phyloP scores from a whole-genome alignment of 2,888 invertebrate species.

The Protonemura montana region DNA sequence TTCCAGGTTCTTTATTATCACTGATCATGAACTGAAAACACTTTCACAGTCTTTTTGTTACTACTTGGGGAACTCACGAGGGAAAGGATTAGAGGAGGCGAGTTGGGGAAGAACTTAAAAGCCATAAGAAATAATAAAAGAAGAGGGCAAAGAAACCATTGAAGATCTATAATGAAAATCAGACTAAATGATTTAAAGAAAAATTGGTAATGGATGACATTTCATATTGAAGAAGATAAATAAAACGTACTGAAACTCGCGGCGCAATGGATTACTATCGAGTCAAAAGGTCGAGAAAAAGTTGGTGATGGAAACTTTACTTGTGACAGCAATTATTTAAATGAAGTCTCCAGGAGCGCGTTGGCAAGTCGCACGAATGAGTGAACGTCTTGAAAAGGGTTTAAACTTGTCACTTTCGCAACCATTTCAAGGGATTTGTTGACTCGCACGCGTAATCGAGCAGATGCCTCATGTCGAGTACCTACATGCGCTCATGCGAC shows the following conservation, averaged over 20 bases:
- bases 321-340: conserved; percentile 41
- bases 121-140: conserved; percentile 37
- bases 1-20: conserved; percentile 1
- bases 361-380: conserved; percentile 30
- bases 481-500: not conserved
- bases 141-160: conserved; percentile 13
- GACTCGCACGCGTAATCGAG: conserved; percentile 20
- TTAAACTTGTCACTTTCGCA: conserved; percentile 40
- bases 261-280: conserved; percentile 39
- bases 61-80: not conserved
- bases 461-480: not conserved
- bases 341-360: conserved; percentile 38
- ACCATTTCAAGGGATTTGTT: conserved; percentile 35
- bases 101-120: conserved; percentile 31
- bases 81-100: conserved; percentile 24
- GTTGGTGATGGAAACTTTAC: conserved; percentile 36
- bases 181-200: conserved; percentile 39
- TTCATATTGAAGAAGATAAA: conserved; percentile 40
- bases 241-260: conserved; percentile 29
- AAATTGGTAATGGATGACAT: conserved; percentile 42
- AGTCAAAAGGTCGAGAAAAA: conserved; percentile 29
- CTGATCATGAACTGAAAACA: conserved; percentile 26
- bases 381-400: conserved; percentile 19
- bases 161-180: conserved; percentile 42
- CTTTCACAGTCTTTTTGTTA: conserved; percentile 35